Evolutionary conservation across 2,888 invertebrate species (phyloP).

Genomic region (Boloria euphrosyne): DNA sequence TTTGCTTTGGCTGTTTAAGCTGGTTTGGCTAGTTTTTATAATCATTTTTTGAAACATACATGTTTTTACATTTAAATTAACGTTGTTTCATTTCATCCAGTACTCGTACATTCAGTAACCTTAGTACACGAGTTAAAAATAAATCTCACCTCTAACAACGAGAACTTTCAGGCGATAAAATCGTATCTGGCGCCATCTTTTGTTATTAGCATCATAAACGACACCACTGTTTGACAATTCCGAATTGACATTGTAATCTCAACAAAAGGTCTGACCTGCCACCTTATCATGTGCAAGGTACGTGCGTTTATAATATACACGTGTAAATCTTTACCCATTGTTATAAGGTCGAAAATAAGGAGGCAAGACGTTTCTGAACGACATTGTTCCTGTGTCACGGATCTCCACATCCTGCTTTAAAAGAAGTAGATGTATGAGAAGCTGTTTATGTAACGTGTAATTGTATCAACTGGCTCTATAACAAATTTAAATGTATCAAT

Average conservation of each 20-base stretch:
- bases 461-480: slow-evolving; percentile 1
- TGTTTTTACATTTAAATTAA: no score
- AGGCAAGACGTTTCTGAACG: slow-evolving; percentile 11
- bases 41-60: no score
- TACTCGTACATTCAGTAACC: background rate
- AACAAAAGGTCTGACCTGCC: slow-evolving; percentile 73
- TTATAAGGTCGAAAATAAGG: slow-evolving; percentile 17
- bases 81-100: no score
- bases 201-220: slow-evolving; percentile 71
- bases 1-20: no score
- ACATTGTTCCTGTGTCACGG: slow-evolving; percentile 33
- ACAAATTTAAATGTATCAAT: background rate
- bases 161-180: slow-evolving; percentile 50
- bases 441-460: slow-evolving; percentile 22
- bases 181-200: slow-evolving; percentile 65
- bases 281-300: slow-evolving; percentile 59
- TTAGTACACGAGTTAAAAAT: slow-evolving; percentile 4
- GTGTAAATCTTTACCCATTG: slow-evolving; percentile 27
- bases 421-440: slow-evolving; percentile 32
- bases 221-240: slow-evolving; percentile 54
- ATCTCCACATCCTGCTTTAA: slow-evolving; percentile 38
- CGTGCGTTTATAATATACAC: slow-evolving; percentile 47
- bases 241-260: slow-evolving; percentile 70
- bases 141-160: slow-evolving; percentile 9
- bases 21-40: no score